A percentile compares a stretch with the other conserved stretches of the same genome.
Evolutionary conservation across 2,888 invertebrate species (phyloP).

Genomic region (Drosophila villosipedis): DNA sequence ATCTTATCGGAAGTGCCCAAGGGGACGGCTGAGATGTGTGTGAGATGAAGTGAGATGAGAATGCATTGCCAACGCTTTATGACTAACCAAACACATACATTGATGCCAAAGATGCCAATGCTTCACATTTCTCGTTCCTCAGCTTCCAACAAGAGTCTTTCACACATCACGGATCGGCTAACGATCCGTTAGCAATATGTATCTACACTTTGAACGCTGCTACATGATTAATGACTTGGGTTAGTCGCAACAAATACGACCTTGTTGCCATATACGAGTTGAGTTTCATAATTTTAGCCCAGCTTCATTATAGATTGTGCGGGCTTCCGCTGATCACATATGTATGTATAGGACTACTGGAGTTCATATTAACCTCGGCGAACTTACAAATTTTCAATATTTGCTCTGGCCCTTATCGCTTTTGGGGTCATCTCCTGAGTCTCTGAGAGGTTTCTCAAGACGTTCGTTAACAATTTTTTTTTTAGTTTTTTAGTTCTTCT

Average conservation of each 20-base stretch:
- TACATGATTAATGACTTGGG: conserved; percentile 49
- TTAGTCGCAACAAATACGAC: conserved; percentile 31
- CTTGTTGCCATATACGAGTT: conserved; percentile 55
- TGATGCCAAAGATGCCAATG: conserved; percentile 34
- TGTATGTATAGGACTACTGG: conserved; percentile 16
- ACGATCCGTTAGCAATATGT: conserved; percentile 37
- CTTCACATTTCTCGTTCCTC: conserved; percentile 16
- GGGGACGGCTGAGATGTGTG: conserved; percentile 38
- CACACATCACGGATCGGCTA: conserved; percentile 9
- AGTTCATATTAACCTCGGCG: conserved; percentile 33
- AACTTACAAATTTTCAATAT: conserved; percentile 31
- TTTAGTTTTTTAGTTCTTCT: conserved; percentile 25
- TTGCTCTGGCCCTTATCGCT: conserved; percentile 54
- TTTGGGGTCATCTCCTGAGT: conserved; percentile 60
- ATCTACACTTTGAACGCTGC: conserved; percentile 15
- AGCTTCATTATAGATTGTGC: conserved; percentile 40
- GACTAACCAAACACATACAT: conserved; percentile 21
- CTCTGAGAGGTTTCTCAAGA: conserved; percentile 54
- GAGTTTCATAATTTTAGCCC: conserved; percentile 57
- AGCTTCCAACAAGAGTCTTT: conserved; percentile 9
- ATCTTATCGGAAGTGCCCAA: conserved; percentile 75
- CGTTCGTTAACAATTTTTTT: background rate
- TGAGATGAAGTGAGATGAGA: conserved; percentile 25
- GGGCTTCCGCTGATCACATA: conserved; percentile 46
- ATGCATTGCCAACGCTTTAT: conserved; percentile 36